Conservation (phyloP, 2,113 vertebrate species). For the Centrocercus urophasianus region DNA sequence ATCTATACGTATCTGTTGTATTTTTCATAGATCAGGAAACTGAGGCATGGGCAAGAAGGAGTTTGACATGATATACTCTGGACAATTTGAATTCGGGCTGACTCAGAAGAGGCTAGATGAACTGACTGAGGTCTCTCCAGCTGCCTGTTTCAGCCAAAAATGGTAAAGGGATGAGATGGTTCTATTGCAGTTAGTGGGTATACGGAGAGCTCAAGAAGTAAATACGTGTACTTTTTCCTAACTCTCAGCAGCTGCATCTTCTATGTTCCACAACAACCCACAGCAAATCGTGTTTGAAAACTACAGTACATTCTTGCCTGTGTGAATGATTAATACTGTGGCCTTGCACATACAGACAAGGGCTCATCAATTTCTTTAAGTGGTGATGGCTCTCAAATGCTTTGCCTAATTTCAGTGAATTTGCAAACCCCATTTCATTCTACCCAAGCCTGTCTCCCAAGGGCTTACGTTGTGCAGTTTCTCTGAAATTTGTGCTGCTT, state of each 20-base stretch:
- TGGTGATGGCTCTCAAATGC: background rate
- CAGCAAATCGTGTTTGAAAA: conserved; percentile 21
- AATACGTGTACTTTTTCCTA: background rate
- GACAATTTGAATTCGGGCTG: background rate
- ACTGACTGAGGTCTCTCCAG: background rate
- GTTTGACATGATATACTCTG: background rate
- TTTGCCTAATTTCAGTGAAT: conserved; percentile 61
- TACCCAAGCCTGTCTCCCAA: conserved; percentile 26
- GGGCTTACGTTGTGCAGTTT: background rate
- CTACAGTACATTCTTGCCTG: background rate
- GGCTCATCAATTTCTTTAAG: conserved; percentile 49
- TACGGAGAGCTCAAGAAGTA: background rate
- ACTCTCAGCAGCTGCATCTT: background rate
- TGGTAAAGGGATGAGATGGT: background rate
- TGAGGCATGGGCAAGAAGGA: background rate
- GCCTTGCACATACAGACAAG: background rate
- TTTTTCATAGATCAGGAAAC: background rate
- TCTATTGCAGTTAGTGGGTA: rapidly evolving
- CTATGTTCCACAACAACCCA: background rate
- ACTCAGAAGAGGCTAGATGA: background rate
- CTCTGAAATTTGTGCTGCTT: conserved; percentile 12
- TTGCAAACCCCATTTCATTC: conserved; percentile 32
- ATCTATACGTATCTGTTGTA: background rate
- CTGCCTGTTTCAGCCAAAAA: background rate
- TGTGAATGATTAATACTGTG: conserved; percentile 24